Conservation (phyloP, 2,797 vertebrate genomes). For the Megalops cyprinoides region DNA sequence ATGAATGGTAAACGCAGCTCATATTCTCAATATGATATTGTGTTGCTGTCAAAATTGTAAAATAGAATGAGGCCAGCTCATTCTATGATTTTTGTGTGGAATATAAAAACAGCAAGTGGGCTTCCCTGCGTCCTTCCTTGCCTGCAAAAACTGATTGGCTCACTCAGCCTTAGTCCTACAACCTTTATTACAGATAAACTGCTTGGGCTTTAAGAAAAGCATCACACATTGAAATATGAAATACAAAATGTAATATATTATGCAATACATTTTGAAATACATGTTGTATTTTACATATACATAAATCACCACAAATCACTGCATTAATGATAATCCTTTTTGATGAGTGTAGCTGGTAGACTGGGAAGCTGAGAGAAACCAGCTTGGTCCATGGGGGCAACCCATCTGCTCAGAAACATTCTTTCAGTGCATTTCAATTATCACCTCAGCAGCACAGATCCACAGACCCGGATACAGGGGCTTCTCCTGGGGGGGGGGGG, state of each 20-base stretch:
- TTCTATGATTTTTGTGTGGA: background rate
- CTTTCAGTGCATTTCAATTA: slow-evolving; percentile 19
- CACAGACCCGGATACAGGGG: background rate
- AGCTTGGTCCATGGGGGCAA: too few relatives aligned
- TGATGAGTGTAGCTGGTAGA: too few relatives aligned
- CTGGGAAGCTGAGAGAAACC: background rate
- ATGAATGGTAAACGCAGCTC: background rate
- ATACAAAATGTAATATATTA: background rate
- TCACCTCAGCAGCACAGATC: background rate
- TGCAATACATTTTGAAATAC: background rate
- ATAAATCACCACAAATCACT: background rate
- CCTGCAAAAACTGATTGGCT: background rate
- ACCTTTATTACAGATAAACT: background rate
- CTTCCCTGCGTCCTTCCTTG: background rate
- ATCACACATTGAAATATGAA: background rate
- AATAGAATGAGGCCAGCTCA: background rate
- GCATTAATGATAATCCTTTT: background rate
- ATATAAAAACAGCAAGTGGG: background rate
- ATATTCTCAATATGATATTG: background rate
- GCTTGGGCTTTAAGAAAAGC: background rate
- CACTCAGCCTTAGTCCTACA: background rate
- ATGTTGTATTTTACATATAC: too few relatives aligned
- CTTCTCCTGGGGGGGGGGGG: background rate
- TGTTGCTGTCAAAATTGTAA: background rate
- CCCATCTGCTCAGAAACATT: background rate